These are phyloP conservation scores for Entelurus aequoreus DNA, from an alignment of 2,113 vertebrate genomes.

Conservation along the genomic window DNA sequence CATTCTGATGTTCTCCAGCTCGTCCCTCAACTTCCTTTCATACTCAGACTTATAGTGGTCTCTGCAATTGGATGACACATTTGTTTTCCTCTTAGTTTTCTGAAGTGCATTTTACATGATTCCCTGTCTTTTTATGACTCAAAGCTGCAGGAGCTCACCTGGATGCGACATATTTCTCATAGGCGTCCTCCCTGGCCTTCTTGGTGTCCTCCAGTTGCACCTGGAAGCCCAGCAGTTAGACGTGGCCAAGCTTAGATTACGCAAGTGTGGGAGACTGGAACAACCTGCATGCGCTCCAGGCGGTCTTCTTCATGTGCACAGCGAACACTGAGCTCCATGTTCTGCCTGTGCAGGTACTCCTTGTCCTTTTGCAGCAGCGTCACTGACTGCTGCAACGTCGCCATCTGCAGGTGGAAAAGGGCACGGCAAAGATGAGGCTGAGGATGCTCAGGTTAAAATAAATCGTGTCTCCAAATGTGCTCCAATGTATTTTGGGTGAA, in stretches of 20 bases:
- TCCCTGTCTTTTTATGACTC: neutral
- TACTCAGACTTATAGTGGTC: constrained; percentile 93
- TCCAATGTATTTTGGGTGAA: neutral
- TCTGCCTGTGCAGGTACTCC: constrained; percentile 90
- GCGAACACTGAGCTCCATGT: constrained; percentile 89
- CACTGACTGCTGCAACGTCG: constrained; percentile 81
- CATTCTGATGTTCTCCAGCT: constrained; percentile 86
- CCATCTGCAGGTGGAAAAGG: constrained; percentile 67
- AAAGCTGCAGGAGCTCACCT: constrained; percentile 67
- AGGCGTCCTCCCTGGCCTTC: constrained; percentile 88
- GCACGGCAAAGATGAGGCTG: neutral
- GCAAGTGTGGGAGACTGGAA: neutral
- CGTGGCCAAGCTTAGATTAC: neutral
- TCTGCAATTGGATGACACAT: constrained; percentile 62
- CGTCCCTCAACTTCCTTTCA: constrained; percentile 84
- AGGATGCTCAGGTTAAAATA: neutral
- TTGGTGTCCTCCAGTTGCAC: constrained; percentile 88
- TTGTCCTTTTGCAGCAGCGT: constrained; percentile 94
- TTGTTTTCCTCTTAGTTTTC: too few species aligned
- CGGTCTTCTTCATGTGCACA: constrained; percentile 90
- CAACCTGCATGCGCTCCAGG: constrained; percentile 82
- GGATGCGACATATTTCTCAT: constrained; percentile 93
- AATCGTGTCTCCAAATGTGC: neutral
- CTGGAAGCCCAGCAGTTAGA: constrained; percentile 44
- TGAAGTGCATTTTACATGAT: neutral